phyloP scores from a whole-genome alignment of 2,888 invertebrate species.

The Chloroclystis v-ata region DNA sequence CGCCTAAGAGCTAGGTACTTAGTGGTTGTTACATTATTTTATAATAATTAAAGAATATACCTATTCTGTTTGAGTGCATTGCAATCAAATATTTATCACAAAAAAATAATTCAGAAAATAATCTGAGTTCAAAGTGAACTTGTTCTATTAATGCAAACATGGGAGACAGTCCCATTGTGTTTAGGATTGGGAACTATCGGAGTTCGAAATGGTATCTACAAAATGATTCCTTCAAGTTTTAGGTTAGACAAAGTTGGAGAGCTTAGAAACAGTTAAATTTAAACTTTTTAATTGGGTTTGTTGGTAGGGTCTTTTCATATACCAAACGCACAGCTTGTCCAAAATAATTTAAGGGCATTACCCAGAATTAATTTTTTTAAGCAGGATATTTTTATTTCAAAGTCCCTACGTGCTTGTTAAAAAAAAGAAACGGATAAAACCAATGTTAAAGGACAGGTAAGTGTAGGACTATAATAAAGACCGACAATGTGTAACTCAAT shows the following conservation, averaged over 20 bases:
- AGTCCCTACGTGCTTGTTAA: too few species aligned
- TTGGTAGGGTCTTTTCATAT: background rate
- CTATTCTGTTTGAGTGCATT: too few species aligned
- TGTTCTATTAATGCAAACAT: constrained; percentile 8
- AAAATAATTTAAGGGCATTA: constrained; percentile 1
- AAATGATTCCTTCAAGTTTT: background rate
- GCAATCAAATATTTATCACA: too few species aligned
- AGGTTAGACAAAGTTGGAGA: constrained; percentile 4
- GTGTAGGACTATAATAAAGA: too few species aligned
- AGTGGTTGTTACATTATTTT: too few species aligned
- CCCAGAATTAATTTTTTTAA: too few species aligned
- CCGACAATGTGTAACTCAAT: constrained; percentile 1
- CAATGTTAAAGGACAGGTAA: too few species aligned
- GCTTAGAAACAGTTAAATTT: constrained; percentile 6
- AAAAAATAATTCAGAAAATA: background rate
- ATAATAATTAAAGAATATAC: too few species aligned
- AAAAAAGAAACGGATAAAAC: too few species aligned
- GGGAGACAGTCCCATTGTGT: constrained; percentile 3
- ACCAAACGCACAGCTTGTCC: background rate
- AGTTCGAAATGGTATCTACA: constrained; percentile 9
- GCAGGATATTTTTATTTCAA: too few species aligned
- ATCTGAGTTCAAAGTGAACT: constrained; percentile 6
- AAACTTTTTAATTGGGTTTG: constrained; percentile 10
- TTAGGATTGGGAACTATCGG: constrained; percentile 9
- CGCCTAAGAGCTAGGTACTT: too few species aligned